Evolutionary conservation across 1,140 invertebrate species (phyloP), one percentile per base, ranked within the genome.

Genomic region (Agrilus planipennis): DNA sequence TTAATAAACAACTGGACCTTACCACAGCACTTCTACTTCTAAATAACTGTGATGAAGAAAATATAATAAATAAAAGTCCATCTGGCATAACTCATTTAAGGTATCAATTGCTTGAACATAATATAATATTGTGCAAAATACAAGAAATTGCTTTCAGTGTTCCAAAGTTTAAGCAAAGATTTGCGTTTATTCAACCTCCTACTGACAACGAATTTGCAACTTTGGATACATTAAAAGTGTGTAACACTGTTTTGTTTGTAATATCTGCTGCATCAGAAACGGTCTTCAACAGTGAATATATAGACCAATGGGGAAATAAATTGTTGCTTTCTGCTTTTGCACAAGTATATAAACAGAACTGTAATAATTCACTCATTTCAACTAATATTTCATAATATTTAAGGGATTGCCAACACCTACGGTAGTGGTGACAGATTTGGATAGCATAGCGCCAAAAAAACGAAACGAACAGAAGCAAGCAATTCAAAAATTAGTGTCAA

Each of bases 211-310:
- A 88, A 23, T 73, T 85, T 54, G 73, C 75, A 32, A 66, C 81
- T 2, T 61, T 95, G 34, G 91, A 96, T 73, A 71, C 79, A 30
- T 65, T 82, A 0, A 95, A 93, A 72, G 72, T 89, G 17, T 79
- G 81, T 28, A 88, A 91, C 57, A 84, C 81, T 11, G 71, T 85
- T 11, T 42, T 94, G 15, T 79, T 89, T 60, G 53, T 91, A 3
- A 69, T 78, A 52, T 79, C 79, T 17, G 75, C 77, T 7, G 57
- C 70, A 19, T 57, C 55, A 53, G 62, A 60, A 5, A 50, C 55
- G 14, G 64, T 68, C 16, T 49, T 53, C 44, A 61, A 64, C 39
- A 67, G 63, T 54, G 65, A 73, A 48, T 61, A 78, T 20, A 69
- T 89, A 34, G 85, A 90, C 67, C 68, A 73, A 31, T 80, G 76